Base-by-base conservation (phyloP, 2,888 invertebrate genomes). In the Drosophila nr. perissopoda region DNA sequence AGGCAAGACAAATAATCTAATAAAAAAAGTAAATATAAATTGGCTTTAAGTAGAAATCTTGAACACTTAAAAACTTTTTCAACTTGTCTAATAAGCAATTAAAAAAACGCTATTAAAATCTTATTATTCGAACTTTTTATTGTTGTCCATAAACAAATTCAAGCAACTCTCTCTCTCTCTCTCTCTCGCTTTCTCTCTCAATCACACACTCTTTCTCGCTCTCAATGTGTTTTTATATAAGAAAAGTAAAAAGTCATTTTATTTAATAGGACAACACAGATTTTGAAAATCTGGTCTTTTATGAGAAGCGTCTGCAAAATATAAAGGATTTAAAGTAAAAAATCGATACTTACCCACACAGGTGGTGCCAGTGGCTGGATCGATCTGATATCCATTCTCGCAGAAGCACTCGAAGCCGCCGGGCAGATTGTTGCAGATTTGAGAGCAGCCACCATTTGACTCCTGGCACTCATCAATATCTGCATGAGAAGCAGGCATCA, bases 391-490 rank as follows among this genome's bases (percentile, higher is more conserved):
- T 13, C 95, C 95, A 36, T 90, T 79, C 25, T 92, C 92, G 76
- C 95, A 95, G 45, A 92, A 91, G 82, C 95, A 95, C 49, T 93
- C 92, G 82, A 94, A 95, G n/a, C 94, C 93, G 40, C 95, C 95
- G 0, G 93, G 93, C 48, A 93, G 92, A 87, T 95, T 95, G 67
- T 92, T 92, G 87, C 95, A 95, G 49, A 93, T 92, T 74, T 94
- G 93, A 58, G 94, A 92, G 80, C 95, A 95, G 38, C 94, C 94
- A 5, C 94, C 94, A 77, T 93, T 94, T 52, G 94, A 93, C 48
- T 93, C 91, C 63, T 90, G 83, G 82, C 95, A 95, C 83, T 95
- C 95, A 85, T 95, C 93, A 63, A 95, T 93, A 91, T 95, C 95
- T 95, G 66, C 10, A 29, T 38, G 5, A n/a, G 7, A 7, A 11